A percentile compares a stretch with the other conserved stretches of the same genome.
Evolutionary conservation across 2,797 vertebrate genomes (phyloP).

Genomic region (Monodelphis domestica): DNA sequence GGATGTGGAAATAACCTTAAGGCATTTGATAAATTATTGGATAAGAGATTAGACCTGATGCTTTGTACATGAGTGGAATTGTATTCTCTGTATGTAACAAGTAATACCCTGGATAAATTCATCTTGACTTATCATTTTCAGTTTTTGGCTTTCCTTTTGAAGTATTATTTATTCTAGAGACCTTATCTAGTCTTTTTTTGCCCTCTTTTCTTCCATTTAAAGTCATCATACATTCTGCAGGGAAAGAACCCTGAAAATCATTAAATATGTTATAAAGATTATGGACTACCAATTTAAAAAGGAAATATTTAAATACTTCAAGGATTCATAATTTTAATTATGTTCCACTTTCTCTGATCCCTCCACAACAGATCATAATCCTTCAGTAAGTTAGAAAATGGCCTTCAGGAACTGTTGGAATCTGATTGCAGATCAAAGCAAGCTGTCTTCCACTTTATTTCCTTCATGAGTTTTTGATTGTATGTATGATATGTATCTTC

Average conservation of each 20-base stretch:
- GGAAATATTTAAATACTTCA: background rate
- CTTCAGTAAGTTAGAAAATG: background rate
- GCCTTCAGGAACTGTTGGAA: too few relatives aligned
- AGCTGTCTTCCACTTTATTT: too few relatives aligned
- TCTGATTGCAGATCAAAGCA: too few relatives aligned
- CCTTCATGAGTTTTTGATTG: too few relatives aligned
- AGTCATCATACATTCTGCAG: background rate
- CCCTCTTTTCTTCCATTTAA: background rate
- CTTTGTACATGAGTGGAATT: slow-evolving; percentile 43
- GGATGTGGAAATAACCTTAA: slow-evolving; percentile 38
- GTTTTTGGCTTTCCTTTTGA: slow-evolving; percentile 29
- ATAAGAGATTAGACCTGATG: slow-evolving; percentile 9
- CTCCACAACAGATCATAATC: background rate
- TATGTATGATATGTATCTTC: too few relatives aligned
- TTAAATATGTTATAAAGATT: background rate
- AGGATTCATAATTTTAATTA: background rate
- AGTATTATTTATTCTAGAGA: slow-evolving; percentile 32
- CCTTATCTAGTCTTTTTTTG: slow-evolving; percentile 8
- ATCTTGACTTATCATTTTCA: background rate
- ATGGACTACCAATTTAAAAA: background rate
- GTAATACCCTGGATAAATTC: slow-evolving; percentile 30
- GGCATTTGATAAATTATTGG: background rate
- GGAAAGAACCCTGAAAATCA: slow-evolving; percentile 10
- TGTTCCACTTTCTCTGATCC: background rate
- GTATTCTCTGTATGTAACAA: slow-evolving; percentile 43